Base-by-base conservation (phyloP, 2,888 invertebrate genomes). In the Scotopteryx bipunctaria region DNA sequence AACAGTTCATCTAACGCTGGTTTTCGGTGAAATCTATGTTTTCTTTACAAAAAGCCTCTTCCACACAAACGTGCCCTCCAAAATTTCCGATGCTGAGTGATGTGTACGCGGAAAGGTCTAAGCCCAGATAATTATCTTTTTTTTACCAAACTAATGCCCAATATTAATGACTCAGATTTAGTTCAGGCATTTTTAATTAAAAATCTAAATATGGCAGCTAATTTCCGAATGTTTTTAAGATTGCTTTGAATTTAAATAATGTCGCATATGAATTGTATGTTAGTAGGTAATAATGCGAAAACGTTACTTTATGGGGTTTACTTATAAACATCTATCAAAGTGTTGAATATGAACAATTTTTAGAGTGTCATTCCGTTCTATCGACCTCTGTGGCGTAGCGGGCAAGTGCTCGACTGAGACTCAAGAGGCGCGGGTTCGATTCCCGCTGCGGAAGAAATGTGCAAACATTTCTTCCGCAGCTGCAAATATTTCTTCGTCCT, bases 101-200 rank as follows among this genome's bases (percentile, higher is more conserved):
- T 75, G 73, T 63, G 57, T 67, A 73, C 79, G 82, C 74, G 66
- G 81, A 84, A 82, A 82, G 78, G 68, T 65, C 71, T 73, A 67
- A 73, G 66, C 70, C 65, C 57, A 63, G 70, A 75, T 81, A 78
- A 84, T 84, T 83, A 81, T 64, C 65, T 55, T 72, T 75, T 75
- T 76, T 78, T 78, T 71, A 61, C 64, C 29, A 33, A 41, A 59
- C 50, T 42, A 47, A 45, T 44, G 36, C 48, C 41, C 50, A 33
- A 49, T 61, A 61, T 61, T 59, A 61, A 63, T 59, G 59, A 58
- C 25, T 45, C 25, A 55, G 58, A 58, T 56, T 61, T 56, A 58
- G 44, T 46, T 55, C 57, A 51, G 44, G 48, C 48, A 31, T 16
- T 38, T 55, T 57, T 57, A 61, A 59, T 61, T 57, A 55, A 48